Evolutionary conservation across 2,797 vertebrate species (phyloP), one percentile per base, ranked within the genome.

Genomic region (Agapornis canus): DNA sequence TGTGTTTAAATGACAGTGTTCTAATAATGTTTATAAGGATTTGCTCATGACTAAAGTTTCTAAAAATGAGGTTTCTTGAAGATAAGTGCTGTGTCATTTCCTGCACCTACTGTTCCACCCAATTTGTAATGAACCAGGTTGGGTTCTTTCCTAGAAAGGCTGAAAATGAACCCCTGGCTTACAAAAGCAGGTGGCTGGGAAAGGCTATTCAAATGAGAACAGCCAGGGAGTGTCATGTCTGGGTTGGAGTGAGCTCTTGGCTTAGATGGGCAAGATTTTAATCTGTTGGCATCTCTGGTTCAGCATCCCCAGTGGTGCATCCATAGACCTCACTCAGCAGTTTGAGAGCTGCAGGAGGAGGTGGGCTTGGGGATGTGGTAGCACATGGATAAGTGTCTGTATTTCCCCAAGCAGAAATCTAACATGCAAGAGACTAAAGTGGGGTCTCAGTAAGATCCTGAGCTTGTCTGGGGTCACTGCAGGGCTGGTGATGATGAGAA

Each of bases 41-140:
- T 54, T 0, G 0, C 26, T 78, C 49, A 51, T 83, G 90, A 84
- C 90, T 82, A 13, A 90, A 59, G 47, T 29, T 76, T 72, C 80
- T 88, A 89, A 81, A 90, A 94, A 73, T 49, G 40, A 61, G 61
- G 35, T 60, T 59, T 89, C 49, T 54, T 75, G 51, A 82, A 92
- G 40, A 60, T 0, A 0, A 2, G 32, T 54, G 47, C 63, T 15
- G 1, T 77, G 43, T 65, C 37, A 21, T 87, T 70, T 91, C 72
- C 64, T 66, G 54, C 84, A 92, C 82, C 56, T 87, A 7, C 59
- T 48, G 71, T 86, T 66, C 82, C 54, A 59, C 37, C 17, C 3
- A 7, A 9, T 59, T 63, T 39, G 21, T 56, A 69, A 59, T 48
- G 48, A 45, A 56, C 47, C 40, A 66, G 66, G 47, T 83, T 9